Conservation (phyloP, 2,797 vertebrate genomes). For the Anabas testudineus region DNA sequence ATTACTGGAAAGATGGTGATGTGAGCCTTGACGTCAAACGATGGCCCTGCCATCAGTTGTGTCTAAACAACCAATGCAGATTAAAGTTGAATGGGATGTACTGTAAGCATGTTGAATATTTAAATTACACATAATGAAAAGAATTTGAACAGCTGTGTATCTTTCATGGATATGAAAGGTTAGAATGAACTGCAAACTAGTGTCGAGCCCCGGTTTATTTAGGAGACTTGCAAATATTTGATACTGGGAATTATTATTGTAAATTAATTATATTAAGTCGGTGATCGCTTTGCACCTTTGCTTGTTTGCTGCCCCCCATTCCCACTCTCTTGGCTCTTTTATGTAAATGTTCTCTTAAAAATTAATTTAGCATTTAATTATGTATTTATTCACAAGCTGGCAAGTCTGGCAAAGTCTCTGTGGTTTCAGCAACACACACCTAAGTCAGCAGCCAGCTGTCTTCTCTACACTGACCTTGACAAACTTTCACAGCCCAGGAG, state of each 20-base stretch:
- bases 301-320: constrained; percentile 14
- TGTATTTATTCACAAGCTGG: constrained; percentile 61
- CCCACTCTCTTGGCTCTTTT: constrained; percentile 25
- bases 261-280: neutral
- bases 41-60: neutral
- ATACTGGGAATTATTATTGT: neutral
- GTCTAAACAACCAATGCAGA: neutral
- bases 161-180: neutral
- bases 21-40: neutral
- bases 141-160: neutral
- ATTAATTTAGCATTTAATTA: constrained; percentile 61
- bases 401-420: constrained; percentile 43
- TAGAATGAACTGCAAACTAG: neutral
- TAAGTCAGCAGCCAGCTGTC: constrained; percentile 53
- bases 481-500: constrained; percentile 18
- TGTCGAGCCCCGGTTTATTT: neutral
- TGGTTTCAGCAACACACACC: constrained; percentile 15
- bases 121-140: constrained; percentile 10
- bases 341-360: constrained; percentile 49
- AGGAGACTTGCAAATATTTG: constrained; percentile 3
- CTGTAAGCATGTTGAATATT: neutral
- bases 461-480: constrained; percentile 36
- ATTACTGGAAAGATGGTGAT: neutral
- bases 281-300: neutral
- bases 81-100: neutral